Conservation (phyloP, 2,113 vertebrate genomes). For the Steatornis caripensis region DNA sequence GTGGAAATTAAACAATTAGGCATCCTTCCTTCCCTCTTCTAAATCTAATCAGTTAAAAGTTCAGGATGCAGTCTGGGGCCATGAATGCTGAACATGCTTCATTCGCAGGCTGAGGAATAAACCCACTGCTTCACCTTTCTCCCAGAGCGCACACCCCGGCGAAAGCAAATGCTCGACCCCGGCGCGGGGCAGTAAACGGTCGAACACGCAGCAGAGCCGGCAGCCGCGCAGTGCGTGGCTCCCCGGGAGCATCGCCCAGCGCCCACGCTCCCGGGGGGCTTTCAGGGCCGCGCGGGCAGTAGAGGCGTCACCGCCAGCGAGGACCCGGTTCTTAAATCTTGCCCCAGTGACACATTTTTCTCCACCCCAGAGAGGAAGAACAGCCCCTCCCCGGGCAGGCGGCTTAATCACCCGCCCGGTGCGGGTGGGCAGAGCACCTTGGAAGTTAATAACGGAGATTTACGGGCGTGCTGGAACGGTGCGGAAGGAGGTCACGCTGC, state of each 20-base stretch:
- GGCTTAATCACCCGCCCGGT: accelerated
- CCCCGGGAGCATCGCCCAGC: accelerated
- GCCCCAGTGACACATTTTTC: not conserved
- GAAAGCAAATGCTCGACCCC: accelerated
- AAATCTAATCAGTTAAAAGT: constrained; percentile 6
- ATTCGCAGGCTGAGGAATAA: not conserved
- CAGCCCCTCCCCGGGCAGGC: not conserved
- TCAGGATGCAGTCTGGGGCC: not conserved
- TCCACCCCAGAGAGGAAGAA: not conserved
- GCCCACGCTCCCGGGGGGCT: accelerated
- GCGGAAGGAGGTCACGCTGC: constrained; percentile 3
- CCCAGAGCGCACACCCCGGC: not conserved
- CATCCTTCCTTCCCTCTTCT: constrained; percentile 48
- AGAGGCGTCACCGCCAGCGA: accelerated
- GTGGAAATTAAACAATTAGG: constrained; percentile 52
- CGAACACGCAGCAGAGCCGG: accelerated
- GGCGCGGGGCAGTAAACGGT: accelerated
- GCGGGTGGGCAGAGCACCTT: not conserved
- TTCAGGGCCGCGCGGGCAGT: not conserved
- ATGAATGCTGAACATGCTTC: accelerated
- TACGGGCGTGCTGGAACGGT: not conserved
- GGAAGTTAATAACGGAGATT: not conserved
- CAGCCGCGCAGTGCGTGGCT: not conserved
- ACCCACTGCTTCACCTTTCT: not conserved
- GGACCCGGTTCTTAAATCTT: not conserved